Conservation (phyloP, 2,797 vertebrate genomes). For the Tiaroga cobitis region DNA sequence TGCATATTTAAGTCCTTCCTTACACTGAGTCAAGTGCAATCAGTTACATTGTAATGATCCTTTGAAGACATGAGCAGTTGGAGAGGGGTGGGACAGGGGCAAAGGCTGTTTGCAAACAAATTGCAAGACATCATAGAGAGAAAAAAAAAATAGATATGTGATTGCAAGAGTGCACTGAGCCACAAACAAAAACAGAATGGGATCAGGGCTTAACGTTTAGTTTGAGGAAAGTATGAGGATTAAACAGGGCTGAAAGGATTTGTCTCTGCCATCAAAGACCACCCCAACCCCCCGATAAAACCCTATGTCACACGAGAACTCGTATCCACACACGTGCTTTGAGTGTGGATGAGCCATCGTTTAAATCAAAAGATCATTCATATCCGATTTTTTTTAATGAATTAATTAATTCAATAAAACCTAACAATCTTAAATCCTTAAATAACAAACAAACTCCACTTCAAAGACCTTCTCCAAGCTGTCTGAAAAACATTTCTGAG, state of each 20-base stretch:
- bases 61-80: slow-evolving; percentile 23
- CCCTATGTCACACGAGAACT: not conserved
- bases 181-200: slow-evolving; percentile 35
- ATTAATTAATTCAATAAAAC: not conserved
- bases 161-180: slow-evolving; percentile 15
- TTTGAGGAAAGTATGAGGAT: slow-evolving; percentile 18
- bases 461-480: not conserved
- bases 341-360: not conserved
- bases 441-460: not conserved
- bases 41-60: slow-evolving; percentile 47
- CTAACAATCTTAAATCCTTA: not conserved
- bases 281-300: not conserved
- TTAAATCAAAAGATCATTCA: slow-evolving; percentile 7
- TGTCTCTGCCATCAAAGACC: not conserved
- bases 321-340: not conserved
- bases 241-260: slow-evolving; percentile 43
- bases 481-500: not conserved
- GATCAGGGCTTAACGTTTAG: slow-evolving; percentile 11
- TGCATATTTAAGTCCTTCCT: slow-evolving; percentile 44
- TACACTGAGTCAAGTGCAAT: slow-evolving; percentile 57
- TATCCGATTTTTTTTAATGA: not conserved
- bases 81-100: slow-evolving; percentile 16
- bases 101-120: not conserved
- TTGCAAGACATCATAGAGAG: no score
- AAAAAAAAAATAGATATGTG: no score